Evolutionary conservation across 2,797 vertebrate species (phyloP).

Genomic region (Argyrosomus regius): DNA sequence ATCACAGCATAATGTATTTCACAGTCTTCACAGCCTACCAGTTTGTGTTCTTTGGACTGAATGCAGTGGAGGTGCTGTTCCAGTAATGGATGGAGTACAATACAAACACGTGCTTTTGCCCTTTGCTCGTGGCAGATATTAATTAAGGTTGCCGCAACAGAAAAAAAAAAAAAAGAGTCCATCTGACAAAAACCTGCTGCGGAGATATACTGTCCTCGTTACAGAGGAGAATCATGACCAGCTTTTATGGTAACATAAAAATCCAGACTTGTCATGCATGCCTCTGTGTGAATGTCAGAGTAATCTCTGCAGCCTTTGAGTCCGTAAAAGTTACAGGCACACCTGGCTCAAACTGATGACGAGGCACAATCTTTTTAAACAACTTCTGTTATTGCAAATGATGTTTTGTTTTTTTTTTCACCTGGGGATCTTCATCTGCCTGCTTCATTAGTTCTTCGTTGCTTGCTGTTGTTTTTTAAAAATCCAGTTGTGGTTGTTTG

Average conservation of each 20-base stretch:
- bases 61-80: background rate
- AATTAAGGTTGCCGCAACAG: background rate
- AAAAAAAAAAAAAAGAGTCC: background rate
- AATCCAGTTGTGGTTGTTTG: too few species aligned
- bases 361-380: too few species aligned
- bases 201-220: background rate
- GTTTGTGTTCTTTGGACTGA: background rate
- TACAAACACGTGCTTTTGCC: background rate
- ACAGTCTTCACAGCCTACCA: background rate
- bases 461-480: too few species aligned
- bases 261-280: too few species aligned
- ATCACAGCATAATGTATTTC: background rate
- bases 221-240: background rate
- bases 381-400: too few species aligned
- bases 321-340: too few species aligned
- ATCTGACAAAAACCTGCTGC: background rate
- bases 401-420: too few species aligned
- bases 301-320: too few species aligned
- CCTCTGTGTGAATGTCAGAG: too few species aligned
- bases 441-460: too few species aligned
- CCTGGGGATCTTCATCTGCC: too few species aligned
- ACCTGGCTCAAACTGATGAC: too few species aligned
- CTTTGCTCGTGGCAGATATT: background rate
- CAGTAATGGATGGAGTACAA: background rate
- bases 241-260: background rate